These are phyloP conservation scores for Liposcelis brunnea DNA, from an alignment of 2,888 invertebrate species.

Conservation along the genomic window DNA sequence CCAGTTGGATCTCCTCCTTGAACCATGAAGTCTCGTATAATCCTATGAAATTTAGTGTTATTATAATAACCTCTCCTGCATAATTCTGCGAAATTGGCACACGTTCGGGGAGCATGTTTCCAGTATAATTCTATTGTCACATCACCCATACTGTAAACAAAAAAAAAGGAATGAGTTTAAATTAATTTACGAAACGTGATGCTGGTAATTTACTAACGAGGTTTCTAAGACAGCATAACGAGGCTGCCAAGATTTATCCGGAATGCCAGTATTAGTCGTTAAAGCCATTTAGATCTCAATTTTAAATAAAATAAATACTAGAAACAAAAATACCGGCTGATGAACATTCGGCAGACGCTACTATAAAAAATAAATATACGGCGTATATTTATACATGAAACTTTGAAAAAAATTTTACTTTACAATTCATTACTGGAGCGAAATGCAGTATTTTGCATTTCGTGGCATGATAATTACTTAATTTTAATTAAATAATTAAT, in stretches of 20 bases:
- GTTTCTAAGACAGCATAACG: conserved; percentile 67
- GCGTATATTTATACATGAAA: neutral
- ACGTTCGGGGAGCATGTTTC: conserved; percentile 96
- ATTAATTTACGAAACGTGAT: neutral
- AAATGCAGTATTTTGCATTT: too few species aligned
- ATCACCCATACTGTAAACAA: conserved; percentile 74
- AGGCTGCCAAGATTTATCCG: conserved; percentile 81
- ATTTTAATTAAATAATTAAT: too few species aligned
- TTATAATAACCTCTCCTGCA: conserved; percentile 88
- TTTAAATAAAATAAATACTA: neutral
- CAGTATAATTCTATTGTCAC: conserved; percentile 88
- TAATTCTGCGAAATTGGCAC: conserved; percentile 92
- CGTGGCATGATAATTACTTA: too few species aligned
- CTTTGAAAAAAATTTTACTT: too few species aligned
- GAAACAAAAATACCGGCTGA: neutral
- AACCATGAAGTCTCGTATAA: conserved; percentile 87
- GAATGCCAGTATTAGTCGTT: conserved; percentile 38
- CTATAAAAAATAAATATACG: neutral
- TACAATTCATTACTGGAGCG: too few species aligned
- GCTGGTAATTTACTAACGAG: conserved; percentile 39
- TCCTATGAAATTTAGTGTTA: conserved; percentile 87
- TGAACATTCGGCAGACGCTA: neutral
- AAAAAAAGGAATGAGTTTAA: conserved; percentile 11
- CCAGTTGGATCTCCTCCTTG: conserved; percentile 96
- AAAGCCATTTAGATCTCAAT: conserved; percentile 1